These are phyloP conservation scores for Anoplopoma fimbria DNA, from an alignment of 2,113 vertebrate genomes.

Conservation along the genomic window DNA sequence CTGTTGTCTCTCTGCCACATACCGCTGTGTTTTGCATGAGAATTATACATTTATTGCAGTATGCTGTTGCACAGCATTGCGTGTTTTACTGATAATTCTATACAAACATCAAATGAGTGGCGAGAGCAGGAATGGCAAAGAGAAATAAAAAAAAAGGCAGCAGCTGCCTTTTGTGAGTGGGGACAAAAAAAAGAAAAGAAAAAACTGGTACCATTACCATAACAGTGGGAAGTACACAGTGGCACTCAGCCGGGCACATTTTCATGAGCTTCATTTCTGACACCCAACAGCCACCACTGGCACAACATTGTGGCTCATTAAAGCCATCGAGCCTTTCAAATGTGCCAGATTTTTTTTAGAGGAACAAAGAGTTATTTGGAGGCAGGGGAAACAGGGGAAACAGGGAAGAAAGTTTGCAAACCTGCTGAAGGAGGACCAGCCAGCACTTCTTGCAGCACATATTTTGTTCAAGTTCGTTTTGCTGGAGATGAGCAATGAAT, in stretches of 20 bases:
- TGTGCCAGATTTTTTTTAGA: conserved; percentile 65
- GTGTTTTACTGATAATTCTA: conserved; percentile 52
- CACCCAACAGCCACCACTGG: conserved; percentile 68
- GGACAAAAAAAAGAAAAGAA: conserved; percentile 42
- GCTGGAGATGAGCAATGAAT: conserved; percentile 35
- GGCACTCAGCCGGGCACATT: conserved; percentile 68
- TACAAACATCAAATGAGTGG: conserved; percentile 40
- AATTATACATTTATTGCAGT: conserved; percentile 12
- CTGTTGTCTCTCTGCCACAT: conserved; percentile 17
- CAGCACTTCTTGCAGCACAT: background rate
- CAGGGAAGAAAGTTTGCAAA: conserved; percentile 52
- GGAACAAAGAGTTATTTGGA: conserved; percentile 67
- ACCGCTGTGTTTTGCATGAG: conserved; percentile 47
- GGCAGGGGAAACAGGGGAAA: conserved; percentile 18
- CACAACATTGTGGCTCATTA: conserved; percentile 79
- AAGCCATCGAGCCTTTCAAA: conserved; percentile 77
- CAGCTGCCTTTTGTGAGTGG: conserved; percentile 39
- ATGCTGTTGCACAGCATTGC: conserved; percentile 32
- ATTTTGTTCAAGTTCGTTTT: conserved; percentile 40
- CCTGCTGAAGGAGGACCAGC: conserved; percentile 35
- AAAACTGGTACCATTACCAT: conserved; percentile 66
- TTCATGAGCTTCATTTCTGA: conserved; percentile 77
- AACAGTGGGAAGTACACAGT: conserved; percentile 71
- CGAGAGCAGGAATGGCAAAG: conserved; percentile 42
- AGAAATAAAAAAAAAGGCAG: conserved; percentile 29